A percentile compares a stretch with the other conserved stretches of the same genome.
Evolutionary conservation across 2,797 vertebrate genomes (phyloP).

Genomic region (Xerus rutilus): DNA sequence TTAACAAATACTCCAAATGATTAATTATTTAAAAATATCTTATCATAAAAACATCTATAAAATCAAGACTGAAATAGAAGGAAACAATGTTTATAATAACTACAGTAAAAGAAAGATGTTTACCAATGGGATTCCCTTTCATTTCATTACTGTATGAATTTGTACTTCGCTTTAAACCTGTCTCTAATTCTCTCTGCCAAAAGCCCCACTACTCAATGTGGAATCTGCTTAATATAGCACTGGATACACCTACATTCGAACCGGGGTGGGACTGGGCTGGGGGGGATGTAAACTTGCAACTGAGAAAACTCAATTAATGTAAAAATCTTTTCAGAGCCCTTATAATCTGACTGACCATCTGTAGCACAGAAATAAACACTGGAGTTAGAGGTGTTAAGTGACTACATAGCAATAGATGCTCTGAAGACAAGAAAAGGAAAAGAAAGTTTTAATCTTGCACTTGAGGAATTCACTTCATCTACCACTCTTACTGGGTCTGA

Average conservation of each 20-base stretch:
- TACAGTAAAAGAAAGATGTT: not conserved
- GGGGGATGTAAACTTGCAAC: not conserved
- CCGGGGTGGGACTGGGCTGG: too few relatives aligned
- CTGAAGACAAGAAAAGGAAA: not conserved
- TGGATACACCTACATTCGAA: not conserved
- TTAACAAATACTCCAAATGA: not conserved
- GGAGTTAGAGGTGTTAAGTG: not conserved
- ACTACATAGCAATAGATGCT: not conserved
- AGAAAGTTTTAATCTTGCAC: not conserved
- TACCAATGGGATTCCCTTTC: not conserved
- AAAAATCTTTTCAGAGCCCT: constrained; percentile 40
- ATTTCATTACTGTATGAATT: not conserved
- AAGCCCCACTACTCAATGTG: not conserved
- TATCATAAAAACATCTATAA: constrained; percentile 34
- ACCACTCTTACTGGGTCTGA: too few relatives aligned
- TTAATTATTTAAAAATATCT: constrained; percentile 8
- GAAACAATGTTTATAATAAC: not conserved
- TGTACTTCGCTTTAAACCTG: constrained; percentile 2
- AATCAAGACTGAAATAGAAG: constrained; percentile 42
- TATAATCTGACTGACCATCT: constrained; percentile 65
- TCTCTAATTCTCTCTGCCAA: not conserved
- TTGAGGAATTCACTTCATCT: not conserved
- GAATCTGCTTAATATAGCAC: not conserved
- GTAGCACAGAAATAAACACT: constrained; percentile 34
- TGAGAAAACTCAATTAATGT: constrained; percentile 45